These are phyloP conservation scores for Zeugodacus cucurbitae DNA, from an alignment of 1,140 invertebrate genomes.

Conservation along the genomic window DNA sequence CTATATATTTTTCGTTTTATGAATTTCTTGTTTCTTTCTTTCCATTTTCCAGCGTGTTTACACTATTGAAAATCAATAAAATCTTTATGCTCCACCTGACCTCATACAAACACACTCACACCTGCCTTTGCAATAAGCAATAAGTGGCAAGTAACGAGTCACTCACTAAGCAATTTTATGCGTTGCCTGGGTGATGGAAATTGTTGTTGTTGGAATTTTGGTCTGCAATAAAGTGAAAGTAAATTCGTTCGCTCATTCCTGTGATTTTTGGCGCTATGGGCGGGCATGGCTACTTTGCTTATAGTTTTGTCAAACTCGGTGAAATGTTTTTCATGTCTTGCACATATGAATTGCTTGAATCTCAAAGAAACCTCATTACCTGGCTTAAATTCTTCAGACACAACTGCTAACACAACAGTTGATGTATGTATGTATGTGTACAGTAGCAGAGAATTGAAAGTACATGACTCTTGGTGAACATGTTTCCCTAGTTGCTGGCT, in stretches of 20 bases:
- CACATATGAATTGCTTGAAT: background rate
- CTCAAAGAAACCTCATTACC: too few species aligned
- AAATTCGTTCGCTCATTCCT: background rate
- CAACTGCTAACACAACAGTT: too few species aligned
- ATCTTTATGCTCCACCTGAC: background rate
- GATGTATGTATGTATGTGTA: too few species aligned
- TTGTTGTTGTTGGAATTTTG: background rate
- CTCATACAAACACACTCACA: too few species aligned
- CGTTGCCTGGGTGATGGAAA: background rate
- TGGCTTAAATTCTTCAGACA: too few species aligned
- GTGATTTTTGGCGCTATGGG: background rate
- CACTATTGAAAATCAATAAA: background rate
- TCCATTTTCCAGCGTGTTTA: background rate
- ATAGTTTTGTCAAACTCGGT: background rate
- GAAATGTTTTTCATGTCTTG: background rate
- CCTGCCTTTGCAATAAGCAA: background rate
- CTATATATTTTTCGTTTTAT: background rate
- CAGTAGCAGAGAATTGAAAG: too few species aligned
- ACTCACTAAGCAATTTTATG: background rate
- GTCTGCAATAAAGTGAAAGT: background rate
- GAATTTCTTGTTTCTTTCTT: background rate
- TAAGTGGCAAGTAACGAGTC: background rate
- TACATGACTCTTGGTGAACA: too few species aligned
- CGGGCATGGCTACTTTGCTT: background rate
- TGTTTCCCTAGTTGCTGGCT: too few species aligned